phyloP scores from a whole-genome alignment of 23 tunicate genomes.

The Ciona savignyi region DNA sequence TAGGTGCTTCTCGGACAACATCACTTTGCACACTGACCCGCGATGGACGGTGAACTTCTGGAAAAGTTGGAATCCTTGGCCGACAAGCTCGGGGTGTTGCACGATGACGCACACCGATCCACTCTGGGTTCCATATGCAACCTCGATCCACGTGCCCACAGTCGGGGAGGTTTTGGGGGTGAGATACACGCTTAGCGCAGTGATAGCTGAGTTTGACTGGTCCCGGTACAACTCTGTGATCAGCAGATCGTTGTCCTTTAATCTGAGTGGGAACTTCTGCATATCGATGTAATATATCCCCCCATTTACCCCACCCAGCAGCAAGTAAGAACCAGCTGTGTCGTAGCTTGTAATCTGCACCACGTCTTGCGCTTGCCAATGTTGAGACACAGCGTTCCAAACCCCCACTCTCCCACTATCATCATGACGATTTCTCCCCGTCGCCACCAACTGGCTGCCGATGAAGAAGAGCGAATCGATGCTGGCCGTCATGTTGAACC shows the following conservation, averaged over 20 bases:
- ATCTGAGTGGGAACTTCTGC: constrained; percentile 94
- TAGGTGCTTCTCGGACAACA: constrained; percentile 76
- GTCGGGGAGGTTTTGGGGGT: constrained; percentile 52
- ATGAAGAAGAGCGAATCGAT: constrained; percentile 78
- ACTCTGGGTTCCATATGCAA: constrained; percentile 87
- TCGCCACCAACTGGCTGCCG: constrained; percentile 88
- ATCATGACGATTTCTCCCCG: constrained; percentile 23
- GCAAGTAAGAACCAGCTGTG: constrained; percentile 78
- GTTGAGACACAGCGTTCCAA: constrained; percentile 96
- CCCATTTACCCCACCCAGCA: constrained; percentile 86
- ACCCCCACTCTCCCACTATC: constrained; percentile 84
- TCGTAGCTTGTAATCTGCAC: constrained; percentile 79
- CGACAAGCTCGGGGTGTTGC: constrained; percentile 95
- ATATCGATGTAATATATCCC: constrained; percentile 86
- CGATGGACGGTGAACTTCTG: constrained; percentile 95
- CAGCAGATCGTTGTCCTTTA: constrained; percentile 88
- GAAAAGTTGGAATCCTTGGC: constrained; percentile 94
- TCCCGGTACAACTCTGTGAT: constrained; percentile 89
- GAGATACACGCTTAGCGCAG: constrained; percentile 85
- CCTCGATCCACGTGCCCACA: constrained; percentile 87
- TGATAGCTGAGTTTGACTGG: constrained; percentile 69
- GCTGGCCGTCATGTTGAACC: constrained; percentile 59
- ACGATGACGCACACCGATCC: constrained; percentile 93
- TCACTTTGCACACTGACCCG: constrained; percentile 69
- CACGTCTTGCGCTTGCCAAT: constrained; percentile 94